Conservation (phyloP, 30 jellyfish, hydroid and myxozoan species). For the Cassiopea andromeda region DNA sequence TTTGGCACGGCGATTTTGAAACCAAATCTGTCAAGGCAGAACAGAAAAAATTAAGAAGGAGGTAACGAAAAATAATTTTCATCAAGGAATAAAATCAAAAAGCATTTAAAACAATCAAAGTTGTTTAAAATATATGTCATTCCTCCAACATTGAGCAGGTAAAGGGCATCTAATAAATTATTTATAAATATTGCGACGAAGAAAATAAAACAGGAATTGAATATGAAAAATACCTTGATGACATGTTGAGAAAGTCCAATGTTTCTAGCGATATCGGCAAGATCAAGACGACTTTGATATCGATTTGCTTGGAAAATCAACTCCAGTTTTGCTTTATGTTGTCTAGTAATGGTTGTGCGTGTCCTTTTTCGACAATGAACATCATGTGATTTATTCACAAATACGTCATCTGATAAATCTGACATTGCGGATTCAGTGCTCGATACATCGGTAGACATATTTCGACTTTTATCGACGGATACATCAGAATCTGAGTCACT, state of each 20-base stretch:
- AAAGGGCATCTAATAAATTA: no score
- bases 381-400: slow-evolving; percentile 16
- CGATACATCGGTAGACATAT: slow-evolving; percentile 31
- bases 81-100: background rate
- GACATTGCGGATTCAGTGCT: slow-evolving; percentile 48
- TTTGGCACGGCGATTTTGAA: slow-evolving; percentile 76
- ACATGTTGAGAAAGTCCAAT: slow-evolving; percentile 72
- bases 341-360: slow-evolving; percentile 46
- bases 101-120: background rate
- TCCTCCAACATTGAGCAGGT: no score
- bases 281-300: slow-evolving; percentile 58
- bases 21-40: slow-evolving; percentile 45
- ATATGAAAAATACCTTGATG: slow-evolving; percentile 31
- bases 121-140: no score
- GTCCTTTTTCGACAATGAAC: background rate
- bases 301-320: slow-evolving; percentile 35
- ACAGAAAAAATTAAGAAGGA: background rate
- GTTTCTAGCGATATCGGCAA: slow-evolving; percentile 39
- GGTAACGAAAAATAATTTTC: background rate
- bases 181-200: background rate
- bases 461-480: slow-evolving; percentile 1
- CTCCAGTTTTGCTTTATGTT: slow-evolving; percentile 60
- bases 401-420: slow-evolving; percentile 57
- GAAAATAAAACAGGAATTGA: background rate
- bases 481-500: slow-evolving; percentile 30